Evolutionary conservation across 2,797 vertebrate genomes (phyloP).

Genomic region (Emydoidea blandingii): DNA sequence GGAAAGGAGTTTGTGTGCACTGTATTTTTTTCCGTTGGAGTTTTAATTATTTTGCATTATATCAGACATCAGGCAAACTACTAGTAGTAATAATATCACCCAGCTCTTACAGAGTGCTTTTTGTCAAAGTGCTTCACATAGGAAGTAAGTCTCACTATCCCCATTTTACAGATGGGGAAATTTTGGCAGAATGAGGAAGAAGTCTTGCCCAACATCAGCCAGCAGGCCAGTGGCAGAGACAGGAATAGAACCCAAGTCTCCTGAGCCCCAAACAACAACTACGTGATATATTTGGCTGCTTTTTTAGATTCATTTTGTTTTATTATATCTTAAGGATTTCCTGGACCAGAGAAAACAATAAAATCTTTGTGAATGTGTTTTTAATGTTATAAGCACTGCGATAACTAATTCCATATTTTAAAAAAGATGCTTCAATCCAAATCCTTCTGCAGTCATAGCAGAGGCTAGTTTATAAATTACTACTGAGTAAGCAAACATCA

Average conservation of each 20-base stretch:
- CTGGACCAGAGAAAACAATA: not conserved
- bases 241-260: not conserved
- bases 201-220: not conserved
- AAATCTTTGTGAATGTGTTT: not conserved
- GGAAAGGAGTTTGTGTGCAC: not conserved
- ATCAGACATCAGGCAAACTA: not conserved
- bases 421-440: not conserved
- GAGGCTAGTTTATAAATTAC: not conserved
- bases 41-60: not conserved
- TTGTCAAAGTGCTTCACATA: not conserved
- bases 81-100: not conserved
- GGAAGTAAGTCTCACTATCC: not conserved
- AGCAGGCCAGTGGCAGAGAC: not conserved
- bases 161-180: not conserved
- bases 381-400: not conserved
- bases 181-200: accelerated
- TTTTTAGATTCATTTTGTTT: not conserved
- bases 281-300: not conserved
- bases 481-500: not conserved
- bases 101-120: not conserved
- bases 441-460: not conserved
- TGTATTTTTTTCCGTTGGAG: not conserved
- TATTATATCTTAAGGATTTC: not conserved
- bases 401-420: not conserved
- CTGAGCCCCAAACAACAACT: not conserved